phyloP scores from a whole-genome alignment of 53 echinoderm and acorn worm species.

The Astropecten irregularis region DNA sequence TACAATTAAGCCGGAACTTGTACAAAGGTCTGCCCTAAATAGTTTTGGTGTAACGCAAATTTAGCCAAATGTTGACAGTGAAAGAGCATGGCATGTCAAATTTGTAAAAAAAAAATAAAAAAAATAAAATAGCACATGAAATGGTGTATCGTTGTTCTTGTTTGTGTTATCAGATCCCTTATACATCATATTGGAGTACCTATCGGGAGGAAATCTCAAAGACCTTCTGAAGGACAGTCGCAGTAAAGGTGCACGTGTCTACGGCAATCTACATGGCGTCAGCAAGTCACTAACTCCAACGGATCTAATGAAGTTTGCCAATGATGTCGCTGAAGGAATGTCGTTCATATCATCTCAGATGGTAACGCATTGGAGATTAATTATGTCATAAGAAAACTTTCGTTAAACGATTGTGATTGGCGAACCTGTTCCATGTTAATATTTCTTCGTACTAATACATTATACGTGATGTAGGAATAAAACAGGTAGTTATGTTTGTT shows the following conservation, averaged over 20 bases:
- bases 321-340: conserved; percentile 16
- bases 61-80: too few relatives aligned
- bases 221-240: not conserved
- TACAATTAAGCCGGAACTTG: too few relatives aligned
- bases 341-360: conserved; percentile 1
- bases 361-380: too few relatives aligned
- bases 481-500: too few relatives aligned
- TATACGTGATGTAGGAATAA: too few relatives aligned
- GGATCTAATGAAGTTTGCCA: conserved; percentile 19
- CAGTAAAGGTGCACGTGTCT: conserved; percentile 11
- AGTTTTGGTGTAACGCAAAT: too few relatives aligned
- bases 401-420: too few relatives aligned
- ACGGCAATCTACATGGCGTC: not conserved
- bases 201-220: not conserved
- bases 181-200: conserved; percentile 9
- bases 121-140: not conserved
- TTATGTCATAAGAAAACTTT: too few relatives aligned
- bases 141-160: not conserved
- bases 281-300: not conserved
- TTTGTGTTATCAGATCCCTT: not conserved
- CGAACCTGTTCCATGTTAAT: too few relatives aligned
- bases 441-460: too few relatives aligned
- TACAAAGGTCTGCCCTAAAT: too few relatives aligned
- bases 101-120: not conserved
- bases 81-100: too few relatives aligned